Percentiles rank a stretch among this genome's conserved stretches.
Evolutionary conservation across 2,797 vertebrate species (phyloP).

Genomic region (Champsocephalus esox): DNA sequence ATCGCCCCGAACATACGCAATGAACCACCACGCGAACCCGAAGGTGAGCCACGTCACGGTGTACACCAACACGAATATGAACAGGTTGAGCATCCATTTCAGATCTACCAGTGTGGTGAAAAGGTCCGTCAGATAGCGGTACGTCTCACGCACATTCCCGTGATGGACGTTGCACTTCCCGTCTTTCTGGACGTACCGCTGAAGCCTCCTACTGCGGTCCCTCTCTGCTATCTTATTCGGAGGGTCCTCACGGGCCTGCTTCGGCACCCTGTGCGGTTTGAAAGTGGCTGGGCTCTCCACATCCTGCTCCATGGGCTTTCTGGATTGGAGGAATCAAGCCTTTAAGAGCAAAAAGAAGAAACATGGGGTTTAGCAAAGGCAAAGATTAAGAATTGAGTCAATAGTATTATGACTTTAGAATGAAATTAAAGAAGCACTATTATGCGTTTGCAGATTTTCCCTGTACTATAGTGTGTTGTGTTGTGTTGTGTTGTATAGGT

Average conservation of each 20-base stretch:
- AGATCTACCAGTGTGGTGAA: slow-evolving; percentile 99
- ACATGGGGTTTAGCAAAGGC: background rate
- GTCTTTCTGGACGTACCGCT: slow-evolving; percentile 97
- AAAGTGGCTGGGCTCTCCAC: slow-evolving; percentile 94
- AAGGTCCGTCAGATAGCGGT: slow-evolving; percentile 97
- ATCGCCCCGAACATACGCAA: slow-evolving; percentile 95
- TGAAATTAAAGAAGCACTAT: no score
- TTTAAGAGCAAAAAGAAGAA: slow-evolving; percentile 62
- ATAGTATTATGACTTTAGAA: no score
- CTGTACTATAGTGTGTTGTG: no score
- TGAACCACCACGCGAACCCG: slow-evolving; percentile 99
- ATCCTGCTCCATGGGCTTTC: slow-evolving; percentile 96
- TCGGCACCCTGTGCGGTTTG: slow-evolving; percentile 91
- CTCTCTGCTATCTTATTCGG: slow-evolving; percentile 87
- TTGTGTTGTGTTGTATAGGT: no score
- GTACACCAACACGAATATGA: slow-evolving; percentile 98
- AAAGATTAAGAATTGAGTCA: no score
- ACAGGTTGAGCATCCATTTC: slow-evolving; percentile 97
- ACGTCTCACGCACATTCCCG: slow-evolving; percentile 95
- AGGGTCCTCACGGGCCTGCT: slow-evolving; percentile 91
- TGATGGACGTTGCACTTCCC: slow-evolving; percentile 99
- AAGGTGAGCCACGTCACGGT: slow-evolving; percentile 99
- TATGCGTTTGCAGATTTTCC: no score
- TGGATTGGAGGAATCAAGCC: slow-evolving; percentile 86
- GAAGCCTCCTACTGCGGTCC: slow-evolving; percentile 88